Conservation (phyloP, 2,113 vertebrate species). For the Pomatorhinus ruficollis region DNA sequence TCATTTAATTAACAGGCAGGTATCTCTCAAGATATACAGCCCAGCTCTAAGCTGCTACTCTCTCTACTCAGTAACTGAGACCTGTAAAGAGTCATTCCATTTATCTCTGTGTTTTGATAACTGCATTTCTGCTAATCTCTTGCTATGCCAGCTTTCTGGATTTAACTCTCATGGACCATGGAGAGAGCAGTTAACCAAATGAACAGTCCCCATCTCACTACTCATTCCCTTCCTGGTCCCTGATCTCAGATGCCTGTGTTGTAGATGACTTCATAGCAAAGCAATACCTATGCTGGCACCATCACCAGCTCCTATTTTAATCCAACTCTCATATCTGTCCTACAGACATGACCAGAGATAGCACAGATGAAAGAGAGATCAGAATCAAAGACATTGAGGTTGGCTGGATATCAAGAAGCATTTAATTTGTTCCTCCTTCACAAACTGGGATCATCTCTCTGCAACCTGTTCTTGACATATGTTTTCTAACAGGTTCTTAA, state of each 20-base stretch:
- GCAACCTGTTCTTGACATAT: constrained; percentile 14
- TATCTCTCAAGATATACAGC: constrained; percentile 42
- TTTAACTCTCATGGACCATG: background rate
- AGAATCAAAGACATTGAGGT: background rate
- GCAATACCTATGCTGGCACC: background rate
- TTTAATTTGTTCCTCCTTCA: constrained; percentile 11
- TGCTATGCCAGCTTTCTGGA: background rate
- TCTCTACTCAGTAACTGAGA: background rate
- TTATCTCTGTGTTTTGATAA: background rate
- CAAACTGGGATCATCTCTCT: background rate
- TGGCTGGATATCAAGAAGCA: constrained; percentile 22
- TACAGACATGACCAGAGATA: background rate
- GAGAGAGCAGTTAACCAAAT: constrained; percentile 1
- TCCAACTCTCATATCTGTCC: background rate
- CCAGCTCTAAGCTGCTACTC: background rate
- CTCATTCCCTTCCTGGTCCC: background rate
- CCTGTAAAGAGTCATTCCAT: background rate
- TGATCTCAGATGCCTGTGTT: background rate
- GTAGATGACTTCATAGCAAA: background rate
- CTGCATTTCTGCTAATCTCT: background rate
- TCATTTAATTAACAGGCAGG: constrained; percentile 57
- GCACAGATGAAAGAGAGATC: background rate
- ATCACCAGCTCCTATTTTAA: background rate
- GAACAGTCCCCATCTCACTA: background rate
- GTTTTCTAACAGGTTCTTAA: background rate